phyloP scores from a whole-genome alignment of 2,113 vertebrate genomes.

The Scopus umbretta region DNA sequence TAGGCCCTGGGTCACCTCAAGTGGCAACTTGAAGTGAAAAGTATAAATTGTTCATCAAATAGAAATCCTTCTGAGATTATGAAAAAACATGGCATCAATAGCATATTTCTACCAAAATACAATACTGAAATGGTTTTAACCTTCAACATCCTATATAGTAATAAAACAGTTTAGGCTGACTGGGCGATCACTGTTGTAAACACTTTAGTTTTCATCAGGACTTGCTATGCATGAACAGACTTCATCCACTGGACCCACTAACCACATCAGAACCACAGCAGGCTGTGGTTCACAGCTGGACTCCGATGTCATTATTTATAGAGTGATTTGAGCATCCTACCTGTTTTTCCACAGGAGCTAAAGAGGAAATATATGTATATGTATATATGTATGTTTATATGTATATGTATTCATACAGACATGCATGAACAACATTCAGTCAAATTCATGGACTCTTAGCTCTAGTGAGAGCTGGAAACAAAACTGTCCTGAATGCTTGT shows the following conservation, averaged over 20 bases:
- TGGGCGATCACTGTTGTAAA: background rate
- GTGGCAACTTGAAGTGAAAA: background rate
- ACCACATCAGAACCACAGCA: background rate
- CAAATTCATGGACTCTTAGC: background rate
- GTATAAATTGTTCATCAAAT: background rate
- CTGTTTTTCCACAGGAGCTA: background rate
- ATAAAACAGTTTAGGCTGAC: background rate
- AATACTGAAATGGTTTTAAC: background rate
- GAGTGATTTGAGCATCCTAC: background rate
- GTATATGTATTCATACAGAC: background rate
- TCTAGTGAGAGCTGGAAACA: background rate
- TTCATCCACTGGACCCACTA: background rate
- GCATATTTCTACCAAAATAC: background rate
- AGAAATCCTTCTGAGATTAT: conserved; percentile 3
- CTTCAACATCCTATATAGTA: background rate
- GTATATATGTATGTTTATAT: too few relatives aligned
- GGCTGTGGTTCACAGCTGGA: background rate
- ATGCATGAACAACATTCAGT: background rate
- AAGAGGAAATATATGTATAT: background rate
- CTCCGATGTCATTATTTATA: background rate
- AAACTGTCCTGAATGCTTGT: background rate
- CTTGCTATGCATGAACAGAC: background rate
- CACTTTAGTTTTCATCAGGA: conserved; percentile 11
- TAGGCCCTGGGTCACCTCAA: background rate
- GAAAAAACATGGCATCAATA: background rate